These are phyloP conservation scores for Conger conger DNA, from an alignment of 2,113 vertebrate genomes.

Conservation along the genomic window DNA sequence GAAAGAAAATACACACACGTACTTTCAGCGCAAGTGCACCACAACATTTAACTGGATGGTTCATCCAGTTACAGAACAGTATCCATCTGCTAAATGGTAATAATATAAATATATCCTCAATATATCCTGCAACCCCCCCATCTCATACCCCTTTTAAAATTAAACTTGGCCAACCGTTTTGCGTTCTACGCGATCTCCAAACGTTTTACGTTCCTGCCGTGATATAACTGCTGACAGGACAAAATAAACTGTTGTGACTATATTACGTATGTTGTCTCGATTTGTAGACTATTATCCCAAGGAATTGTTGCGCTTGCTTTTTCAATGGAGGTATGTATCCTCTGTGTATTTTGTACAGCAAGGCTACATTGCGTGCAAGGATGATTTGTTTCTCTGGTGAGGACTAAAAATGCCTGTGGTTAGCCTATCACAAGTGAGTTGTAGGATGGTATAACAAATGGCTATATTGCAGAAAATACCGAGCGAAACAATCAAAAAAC, in stretches of 20 bases:
- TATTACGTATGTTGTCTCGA: no score
- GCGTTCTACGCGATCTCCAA: no score
- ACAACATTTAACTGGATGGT: background rate
- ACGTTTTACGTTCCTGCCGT: no score
- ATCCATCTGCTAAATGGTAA: no score
- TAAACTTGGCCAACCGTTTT: no score
- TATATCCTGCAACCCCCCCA: no score
- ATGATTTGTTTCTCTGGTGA: background rate
- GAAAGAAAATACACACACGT: background rate
- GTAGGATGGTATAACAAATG: background rate
- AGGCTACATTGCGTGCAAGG: background rate
- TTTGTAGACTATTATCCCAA: no score
- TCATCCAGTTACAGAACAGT: background rate
- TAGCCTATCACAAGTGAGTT: background rate
- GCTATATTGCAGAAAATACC: background rate
- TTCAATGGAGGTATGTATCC: background rate
- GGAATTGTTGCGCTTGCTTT: background rate
- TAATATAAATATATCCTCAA: no score
- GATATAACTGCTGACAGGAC: no score
- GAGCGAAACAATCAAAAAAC: background rate
- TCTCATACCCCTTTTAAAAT: no score
- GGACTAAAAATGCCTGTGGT: background rate
- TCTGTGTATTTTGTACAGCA: background rate
- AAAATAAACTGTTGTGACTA: no score
- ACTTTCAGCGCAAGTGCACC: no score